A percentile compares a stretch with the other conserved stretches of the same genome.
Conservation (phyloP, 2,888 invertebrate genomes). For the Lycocerus yunnanus region DNA sequence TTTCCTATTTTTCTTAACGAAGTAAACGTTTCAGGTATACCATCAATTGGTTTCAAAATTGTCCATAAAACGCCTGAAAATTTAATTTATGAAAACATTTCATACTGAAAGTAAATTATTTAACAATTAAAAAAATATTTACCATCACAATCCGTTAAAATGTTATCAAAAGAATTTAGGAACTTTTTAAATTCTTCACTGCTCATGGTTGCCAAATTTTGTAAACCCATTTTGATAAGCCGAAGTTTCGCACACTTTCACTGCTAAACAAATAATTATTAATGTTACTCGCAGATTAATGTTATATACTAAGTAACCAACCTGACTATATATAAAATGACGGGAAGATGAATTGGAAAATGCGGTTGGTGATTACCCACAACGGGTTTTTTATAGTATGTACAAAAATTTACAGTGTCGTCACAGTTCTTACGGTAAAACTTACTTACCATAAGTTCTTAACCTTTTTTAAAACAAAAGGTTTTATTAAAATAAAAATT, state of each 20-base stretch:
- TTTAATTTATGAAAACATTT: not conserved
- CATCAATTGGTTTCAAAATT: not conserved
- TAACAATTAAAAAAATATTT: not conserved
- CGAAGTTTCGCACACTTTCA: not conserved
- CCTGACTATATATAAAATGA: not conserved
- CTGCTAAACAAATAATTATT: not conserved
- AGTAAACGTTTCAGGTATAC: slow-evolving; percentile 3
- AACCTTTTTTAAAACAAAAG: not conserved
- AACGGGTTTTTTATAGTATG: not conserved
- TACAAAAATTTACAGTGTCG: not conserved
- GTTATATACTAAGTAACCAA: not conserved
- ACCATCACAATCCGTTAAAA: not conserved
- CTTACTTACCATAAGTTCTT: not conserved
- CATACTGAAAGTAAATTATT: not conserved
- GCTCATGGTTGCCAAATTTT: not conserved
- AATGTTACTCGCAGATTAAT: not conserved
- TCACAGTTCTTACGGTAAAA: not conserved
- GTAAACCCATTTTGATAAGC: not conserved
- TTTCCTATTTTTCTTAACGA: slow-evolving; percentile 8
- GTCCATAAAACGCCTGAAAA: slow-evolving; percentile 16
- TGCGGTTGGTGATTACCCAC: not conserved
- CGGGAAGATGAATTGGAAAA: too few relatives aligned
- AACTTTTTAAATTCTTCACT: not conserved
- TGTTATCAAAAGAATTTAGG: not conserved
- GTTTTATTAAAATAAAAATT: not conserved